These are phyloP conservation scores for Circaetus gallicus DNA, from an alignment of 2,113 vertebrate species.

Conservation along the genomic window DNA sequence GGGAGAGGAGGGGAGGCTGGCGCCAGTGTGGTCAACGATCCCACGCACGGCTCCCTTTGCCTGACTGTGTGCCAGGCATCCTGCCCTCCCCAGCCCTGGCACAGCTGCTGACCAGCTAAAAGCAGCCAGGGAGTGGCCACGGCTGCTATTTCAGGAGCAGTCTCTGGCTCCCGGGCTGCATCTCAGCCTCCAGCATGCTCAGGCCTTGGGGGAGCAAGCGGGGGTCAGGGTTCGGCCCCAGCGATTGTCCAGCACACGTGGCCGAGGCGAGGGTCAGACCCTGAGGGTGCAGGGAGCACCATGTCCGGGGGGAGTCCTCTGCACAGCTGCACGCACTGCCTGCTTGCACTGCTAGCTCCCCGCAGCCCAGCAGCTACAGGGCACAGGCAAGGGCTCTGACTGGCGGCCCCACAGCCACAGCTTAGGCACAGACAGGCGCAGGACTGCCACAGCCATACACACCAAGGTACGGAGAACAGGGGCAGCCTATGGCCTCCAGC, in stretches of 20 bases:
- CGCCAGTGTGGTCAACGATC: slow-evolving; percentile 68
- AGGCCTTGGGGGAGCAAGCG: background rate
- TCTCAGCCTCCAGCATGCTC: background rate
- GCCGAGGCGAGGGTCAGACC: background rate
- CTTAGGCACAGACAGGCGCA: background rate
- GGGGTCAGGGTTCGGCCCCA: background rate
- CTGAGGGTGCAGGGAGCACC: background rate
- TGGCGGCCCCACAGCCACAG: background rate
- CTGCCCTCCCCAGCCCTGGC: slow-evolving; percentile 54
- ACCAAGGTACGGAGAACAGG: background rate
- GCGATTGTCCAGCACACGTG: background rate
- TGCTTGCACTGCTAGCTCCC: background rate
- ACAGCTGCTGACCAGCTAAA: background rate
- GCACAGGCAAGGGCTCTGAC: background rate
- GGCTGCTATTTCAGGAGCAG: slow-evolving; percentile 44
- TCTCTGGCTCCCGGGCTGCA: background rate
- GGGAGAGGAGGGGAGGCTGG: slow-evolving; percentile 59
- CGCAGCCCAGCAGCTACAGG: background rate
- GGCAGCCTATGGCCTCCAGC: background rate
- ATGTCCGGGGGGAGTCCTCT: rapidly evolving
- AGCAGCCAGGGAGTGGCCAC: background rate
- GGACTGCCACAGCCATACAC: background rate
- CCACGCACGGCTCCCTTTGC: slow-evolving; percentile 53
- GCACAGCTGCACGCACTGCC: background rate
- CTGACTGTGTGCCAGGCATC: background rate